Conservation (phyloP, 2,888 invertebrate genomes). For the Ecliptopera silaceata region DNA sequence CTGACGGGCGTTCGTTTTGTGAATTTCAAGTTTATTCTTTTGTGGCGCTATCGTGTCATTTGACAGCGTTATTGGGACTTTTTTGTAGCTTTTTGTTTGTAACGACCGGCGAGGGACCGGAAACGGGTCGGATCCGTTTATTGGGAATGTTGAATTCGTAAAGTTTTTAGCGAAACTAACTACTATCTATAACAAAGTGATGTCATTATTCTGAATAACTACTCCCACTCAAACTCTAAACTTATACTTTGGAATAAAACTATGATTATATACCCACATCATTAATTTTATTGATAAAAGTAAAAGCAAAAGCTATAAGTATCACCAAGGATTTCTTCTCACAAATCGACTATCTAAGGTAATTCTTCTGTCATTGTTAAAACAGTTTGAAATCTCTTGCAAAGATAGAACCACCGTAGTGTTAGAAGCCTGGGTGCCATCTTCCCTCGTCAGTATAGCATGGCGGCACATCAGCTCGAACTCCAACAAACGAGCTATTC, state of each 20-base stretch:
- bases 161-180: not conserved
- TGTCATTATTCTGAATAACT: no score
- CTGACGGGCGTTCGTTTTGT: constrained; percentile 44
- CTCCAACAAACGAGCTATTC: constrained; percentile 59
- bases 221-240: no score
- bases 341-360: not conserved
- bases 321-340: not conserved
- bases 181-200: no score
- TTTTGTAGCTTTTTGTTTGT: constrained; percentile 21
- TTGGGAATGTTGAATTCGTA: constrained; percentile 9
- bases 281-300: not conserved
- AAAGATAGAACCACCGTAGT: not conserved
- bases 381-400: not conserved
- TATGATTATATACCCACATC: not conserved
- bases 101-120: constrained; percentile 6
- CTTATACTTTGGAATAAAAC: no score
- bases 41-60: constrained; percentile 35
- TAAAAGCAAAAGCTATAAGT: not conserved
- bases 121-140: constrained; percentile 1
- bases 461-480: constrained; percentile 69
- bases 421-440: constrained; percentile 34
- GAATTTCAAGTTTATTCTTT: constrained; percentile 46
- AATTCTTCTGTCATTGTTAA: not conserved
- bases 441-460: constrained; percentile 54
- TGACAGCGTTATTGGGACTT: constrained; percentile 32